phyloP scores from a whole-genome alignment of 2,888 invertebrate genomes.

The Agonopterix alstromeriana region DNA sequence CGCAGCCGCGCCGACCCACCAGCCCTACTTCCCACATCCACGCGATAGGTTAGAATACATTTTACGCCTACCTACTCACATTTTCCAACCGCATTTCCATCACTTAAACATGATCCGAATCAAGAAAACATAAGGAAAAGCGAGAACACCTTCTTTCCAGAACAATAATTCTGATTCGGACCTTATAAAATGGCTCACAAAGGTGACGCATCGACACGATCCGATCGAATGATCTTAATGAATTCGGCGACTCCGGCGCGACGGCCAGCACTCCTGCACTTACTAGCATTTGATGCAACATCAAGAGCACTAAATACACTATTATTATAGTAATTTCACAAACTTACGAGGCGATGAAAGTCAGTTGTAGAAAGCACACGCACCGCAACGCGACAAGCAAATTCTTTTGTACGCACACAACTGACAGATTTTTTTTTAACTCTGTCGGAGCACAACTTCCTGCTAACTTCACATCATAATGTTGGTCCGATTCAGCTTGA shows the following conservation, averaged over 20 bases:
- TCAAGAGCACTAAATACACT: constrained; percentile 45
- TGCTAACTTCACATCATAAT: too few relatives aligned
- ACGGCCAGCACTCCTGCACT: constrained; percentile 17
- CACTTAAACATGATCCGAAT: not conserved
- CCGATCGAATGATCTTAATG: constrained; percentile 61
- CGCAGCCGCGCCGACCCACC: not conserved
- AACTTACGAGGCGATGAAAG: constrained; percentile 76
- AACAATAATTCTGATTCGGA: constrained; percentile 47
- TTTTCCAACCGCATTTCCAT: constrained; percentile 8
- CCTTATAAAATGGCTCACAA: constrained; percentile 71
- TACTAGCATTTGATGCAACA: constrained; percentile 17
- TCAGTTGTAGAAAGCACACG: constrained; percentile 71
- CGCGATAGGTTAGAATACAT: constrained; percentile 45
- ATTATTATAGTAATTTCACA: constrained; percentile 52
- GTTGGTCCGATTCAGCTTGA: too few relatives aligned
- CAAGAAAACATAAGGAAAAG: constrained; percentile 3
- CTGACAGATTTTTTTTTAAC: not conserved
- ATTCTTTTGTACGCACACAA: constrained; percentile 59
- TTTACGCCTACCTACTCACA: constrained; percentile 12
- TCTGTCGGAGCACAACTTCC: too few relatives aligned
- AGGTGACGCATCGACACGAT: constrained; percentile 76
- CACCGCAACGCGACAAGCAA: constrained; percentile 69
- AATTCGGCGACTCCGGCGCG: constrained; percentile 24
- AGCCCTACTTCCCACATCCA: constrained; percentile 4
- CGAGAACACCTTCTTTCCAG: constrained; percentile 20